These are phyloP conservation scores for Montipora cactus DNA, from an alignment of 64 coral and sea anemone species.

Conservation along the genomic window DNA sequence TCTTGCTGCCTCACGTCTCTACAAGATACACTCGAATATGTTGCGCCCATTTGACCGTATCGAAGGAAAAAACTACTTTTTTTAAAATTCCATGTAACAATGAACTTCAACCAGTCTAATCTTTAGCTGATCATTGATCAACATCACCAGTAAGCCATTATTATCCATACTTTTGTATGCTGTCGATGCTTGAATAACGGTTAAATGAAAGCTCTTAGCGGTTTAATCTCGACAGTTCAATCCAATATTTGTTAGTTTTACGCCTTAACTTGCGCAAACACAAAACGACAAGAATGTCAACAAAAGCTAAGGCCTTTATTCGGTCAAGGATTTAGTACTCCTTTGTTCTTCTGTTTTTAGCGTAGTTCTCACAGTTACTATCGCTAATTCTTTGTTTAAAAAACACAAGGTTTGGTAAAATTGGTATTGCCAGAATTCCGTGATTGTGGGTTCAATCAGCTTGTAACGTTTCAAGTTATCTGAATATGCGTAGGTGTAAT, in stretches of 20 bases:
- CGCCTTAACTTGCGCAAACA: not conserved
- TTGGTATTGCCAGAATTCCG: not conserved
- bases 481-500: slow-evolving; percentile 10
- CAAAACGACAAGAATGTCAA: not conserved
- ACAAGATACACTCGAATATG: not conserved
- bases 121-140: not conserved
- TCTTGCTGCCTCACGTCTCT: not conserved
- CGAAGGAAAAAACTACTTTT: slow-evolving; percentile 41
- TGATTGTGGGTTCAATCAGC: not conserved
- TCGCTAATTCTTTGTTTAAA: too few relatives aligned
- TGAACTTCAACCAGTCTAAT: not conserved
- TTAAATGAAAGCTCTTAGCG: not conserved
- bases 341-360: too few relatives aligned
- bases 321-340: too few relatives aligned
- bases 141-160: not conserved
- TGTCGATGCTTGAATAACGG: not conserved
- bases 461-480: not conserved
- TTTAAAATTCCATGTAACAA: not conserved
- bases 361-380: not conserved
- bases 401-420: not conserved
- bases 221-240: not conserved
- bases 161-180: not conserved
- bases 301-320: not conserved
- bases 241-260: not conserved
- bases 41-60: not conserved